Conservation (phyloP, 1,140 invertebrate species). For the Leptinotarsa defecta region DNA sequence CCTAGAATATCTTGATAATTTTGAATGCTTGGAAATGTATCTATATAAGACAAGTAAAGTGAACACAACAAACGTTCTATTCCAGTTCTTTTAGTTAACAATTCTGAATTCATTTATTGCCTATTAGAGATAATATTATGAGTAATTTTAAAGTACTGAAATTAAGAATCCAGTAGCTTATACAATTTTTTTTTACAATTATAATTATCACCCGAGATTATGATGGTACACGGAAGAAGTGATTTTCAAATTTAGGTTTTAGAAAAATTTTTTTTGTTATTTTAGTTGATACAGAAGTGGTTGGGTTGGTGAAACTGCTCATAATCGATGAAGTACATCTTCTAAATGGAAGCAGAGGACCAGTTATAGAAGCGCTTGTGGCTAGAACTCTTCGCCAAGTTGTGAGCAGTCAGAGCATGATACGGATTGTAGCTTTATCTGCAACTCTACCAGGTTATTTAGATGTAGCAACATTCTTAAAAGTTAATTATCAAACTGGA, state of each 20-base stretch:
- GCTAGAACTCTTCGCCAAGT: constrained; percentile 93
- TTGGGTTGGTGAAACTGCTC: constrained; percentile 88
- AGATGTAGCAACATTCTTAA: constrained; percentile 93
- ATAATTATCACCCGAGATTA: no score
- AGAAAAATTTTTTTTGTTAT: constrained; percentile 25
- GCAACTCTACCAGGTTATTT: constrained; percentile 98
- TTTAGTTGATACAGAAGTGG: constrained; percentile 85
- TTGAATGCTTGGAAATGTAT: no score
- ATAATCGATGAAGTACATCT: constrained; percentile 99
- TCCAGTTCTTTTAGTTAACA: no score
- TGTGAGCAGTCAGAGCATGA: constrained; percentile 95
- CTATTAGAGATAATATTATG: no score
- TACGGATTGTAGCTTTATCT: constrained; percentile 95
- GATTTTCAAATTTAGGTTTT: neutral
- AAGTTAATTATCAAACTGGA: constrained; percentile 91
- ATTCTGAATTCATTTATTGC: no score
- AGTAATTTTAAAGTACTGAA: no score
- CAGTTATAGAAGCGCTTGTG: constrained; percentile 96
- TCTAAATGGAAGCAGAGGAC: constrained; percentile 94
- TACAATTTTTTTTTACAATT: no score
- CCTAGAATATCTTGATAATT: no score
- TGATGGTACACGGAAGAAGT: neutral
- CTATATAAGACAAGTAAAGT: no score
- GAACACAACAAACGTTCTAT: no score
- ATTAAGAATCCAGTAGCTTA: no score